Base-by-base conservation (phyloP, 2,888 invertebrate species). In the Dryococelus australis region DNA sequence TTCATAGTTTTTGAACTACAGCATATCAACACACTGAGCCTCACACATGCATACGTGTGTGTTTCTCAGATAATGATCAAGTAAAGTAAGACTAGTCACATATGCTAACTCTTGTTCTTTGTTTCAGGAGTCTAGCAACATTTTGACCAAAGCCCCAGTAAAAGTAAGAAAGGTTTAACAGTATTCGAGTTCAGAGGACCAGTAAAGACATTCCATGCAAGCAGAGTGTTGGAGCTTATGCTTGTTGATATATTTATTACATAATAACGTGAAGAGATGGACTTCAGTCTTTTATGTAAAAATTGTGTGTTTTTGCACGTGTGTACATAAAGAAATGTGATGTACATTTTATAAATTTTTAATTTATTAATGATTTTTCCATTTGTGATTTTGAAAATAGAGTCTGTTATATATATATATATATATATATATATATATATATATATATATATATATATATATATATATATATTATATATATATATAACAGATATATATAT, bases 81-180 rank as follows among this genome's bases (percentile, higher is more conserved):
- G 35, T 35, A 35, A 35, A 35, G 4, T 35, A 35, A 35, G 35
- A 35, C 35, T 35, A 35, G 35, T 35, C 35, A 35, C 35, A 35
- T 35, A 35, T 35, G 35, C 35, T 3, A 47, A 47, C 10, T 47
- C 16, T 47, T 47, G 47, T 10, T 47, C 26, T 27, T 83, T 83
- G 16, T 43, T 43, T 24, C 83, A 83, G 83, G 83, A 83, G 28
- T 83, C 83, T 83, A 35, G 83, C 28, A 83, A 83, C n/a, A 83
- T 83, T 83, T 83, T 83, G 83, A 83, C 83, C 4, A 83, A 83
- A 83, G 83, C 43, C 13, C 83, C 83, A 83, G 26, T 43, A 13
- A 83, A 83, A 83, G 83, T 83, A 10, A 28, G 83, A 43, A 83
- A 83, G 26, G 83, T 83, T 43, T 83, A 83, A 27, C 35, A 83